Evolutionary conservation across 2,888 invertebrate species (phyloP), one percentile per base, ranked within the genome.

Genomic region (Lycophotia porphyrea): DNA sequence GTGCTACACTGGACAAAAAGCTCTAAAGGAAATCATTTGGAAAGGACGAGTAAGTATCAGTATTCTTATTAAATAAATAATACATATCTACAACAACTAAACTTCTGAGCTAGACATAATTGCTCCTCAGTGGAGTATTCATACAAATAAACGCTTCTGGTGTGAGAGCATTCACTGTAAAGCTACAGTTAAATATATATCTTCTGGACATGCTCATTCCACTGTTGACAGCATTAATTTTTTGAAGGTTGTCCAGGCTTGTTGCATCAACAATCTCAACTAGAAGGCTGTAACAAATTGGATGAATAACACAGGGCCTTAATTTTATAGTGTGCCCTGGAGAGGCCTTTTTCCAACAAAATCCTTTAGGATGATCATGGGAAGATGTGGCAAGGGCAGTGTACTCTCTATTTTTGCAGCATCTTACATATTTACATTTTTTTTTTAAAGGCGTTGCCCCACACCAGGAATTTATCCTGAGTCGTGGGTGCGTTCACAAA

Each of bases 21-120:
- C 89, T 18, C 88, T 95, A 0, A 90, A 91, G 72, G 92, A 94
- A 64, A 84, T 95, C 42, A 74, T 93, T 8, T 91, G 90, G 87
- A 91, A 87, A 70, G 94, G 93, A 44, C 89, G 91, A 64, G 95
- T 95, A 84, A 92, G 94, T 92, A 21, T 21, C 63, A 13, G 0
- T 7, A 15, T 39, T 21, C 11, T 13, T 27, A 5, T 1, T 9
- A 47, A 47, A 21, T 24, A 47, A 8, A 47, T 8, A 9, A 24
- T 0, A 0, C 47, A 24, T 24, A 47, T n/a, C n/a, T n/a, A n/a
- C n/a, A n/a, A n/a, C n/a, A n/a, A n/a, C n/a, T n/a, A n/a, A n/a
- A n/a, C n/a, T n/a, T n/a, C n/a, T n/a, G n/a, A n/a, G n/a, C n/a
- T n/a, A n/a, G n/a, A n/a, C n/a, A n/a, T n/a, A n/a, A n/a, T n/a